These are phyloP conservation scores for Saccostrea echinata DNA, from an alignment of 1,140 invertebrate genomes.

Conservation along the genomic window DNA sequence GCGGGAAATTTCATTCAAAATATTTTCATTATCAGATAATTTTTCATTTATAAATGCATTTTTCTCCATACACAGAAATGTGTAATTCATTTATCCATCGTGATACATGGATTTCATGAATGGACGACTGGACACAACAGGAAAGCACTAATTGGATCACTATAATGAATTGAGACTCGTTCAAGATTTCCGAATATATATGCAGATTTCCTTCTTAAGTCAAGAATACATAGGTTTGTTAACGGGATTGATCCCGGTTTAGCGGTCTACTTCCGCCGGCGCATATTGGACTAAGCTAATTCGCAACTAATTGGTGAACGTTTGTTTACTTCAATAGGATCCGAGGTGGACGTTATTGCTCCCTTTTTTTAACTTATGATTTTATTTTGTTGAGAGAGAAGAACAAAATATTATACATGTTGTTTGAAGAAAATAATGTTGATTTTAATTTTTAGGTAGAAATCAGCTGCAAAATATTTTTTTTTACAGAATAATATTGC, in stretches of 20 bases:
- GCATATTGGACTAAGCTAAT: neutral
- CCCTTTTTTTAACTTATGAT: too few relatives aligned
- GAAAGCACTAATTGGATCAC: neutral
- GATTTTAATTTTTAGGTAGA: too few relatives aligned
- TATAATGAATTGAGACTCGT: conserved; percentile 1
- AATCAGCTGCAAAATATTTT: too few relatives aligned
- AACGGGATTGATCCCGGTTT: neutral
- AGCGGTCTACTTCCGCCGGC: neutral
- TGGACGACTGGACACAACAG: neutral
- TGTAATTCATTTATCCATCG: neutral
- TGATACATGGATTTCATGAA: conserved; percentile 1
- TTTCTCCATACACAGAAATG: too few relatives aligned
- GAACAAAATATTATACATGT: too few relatives aligned
- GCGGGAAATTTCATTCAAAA: too few relatives aligned
- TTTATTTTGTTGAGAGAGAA: too few relatives aligned
- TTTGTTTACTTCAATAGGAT: neutral
- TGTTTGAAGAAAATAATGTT: too few relatives aligned
- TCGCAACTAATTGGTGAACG: conserved; percentile 12
- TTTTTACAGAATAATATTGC: too few relatives aligned
- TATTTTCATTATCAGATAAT: too few relatives aligned
- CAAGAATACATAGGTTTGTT: neutral
- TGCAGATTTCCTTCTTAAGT: conserved; percentile 18
- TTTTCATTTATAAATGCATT: too few relatives aligned
- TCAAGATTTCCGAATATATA: conserved; percentile 11
- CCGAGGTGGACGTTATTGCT: neutral